Base-by-base conservation (phyloP, 2,797 vertebrate genomes). In the Cheirogaleus major region DNA sequence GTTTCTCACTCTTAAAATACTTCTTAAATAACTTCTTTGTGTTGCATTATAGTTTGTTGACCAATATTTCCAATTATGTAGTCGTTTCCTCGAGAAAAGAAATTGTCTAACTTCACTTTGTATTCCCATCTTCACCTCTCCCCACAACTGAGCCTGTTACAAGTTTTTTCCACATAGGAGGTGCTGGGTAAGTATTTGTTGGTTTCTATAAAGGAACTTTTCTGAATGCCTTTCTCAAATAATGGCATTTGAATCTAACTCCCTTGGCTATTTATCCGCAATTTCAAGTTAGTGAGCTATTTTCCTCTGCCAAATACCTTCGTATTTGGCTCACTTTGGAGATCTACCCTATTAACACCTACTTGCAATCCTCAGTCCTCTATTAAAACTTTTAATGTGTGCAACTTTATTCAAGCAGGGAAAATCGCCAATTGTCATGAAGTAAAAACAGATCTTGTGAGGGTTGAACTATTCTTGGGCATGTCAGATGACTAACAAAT, bases 361-460 rank as follows among this genome's bases (percentile, higher is more conserved):
- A 96, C 65, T 94, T 27, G 7, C 59, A 94, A 61, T 45, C 67
- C 43, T 57, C 81, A 95, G 80, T 35, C 32, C 38, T 72, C 97
- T 94, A 85, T 6, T 20, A 63, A 63, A 89, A 91, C 70, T 97
- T 98, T 94, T 97, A 97, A 90, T 78, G 57, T 89, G 91, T 55
- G 81, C 93, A 92, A 80, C 82, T 83, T 94, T 94, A 95, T 97
- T 91, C 85, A 92, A 93, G 91, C 75, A 97, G 57, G 88, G 55
- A 95, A 90, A 97, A 81, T 14, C 83, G 59, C 79, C 93, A 93
- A 59, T 50, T 79, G 96, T 93, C 84, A 57, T 7, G 85, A 83
- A 97, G 70, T 91, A 98, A 98, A 98, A 98, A 93, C n/a, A 98
- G 89, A 96, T 96, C 93, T 96, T 98, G 88, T 45, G 89, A 91